phyloP scores from a whole-genome alignment of 2,797 vertebrate genomes.

The Spinus pinus region DNA sequence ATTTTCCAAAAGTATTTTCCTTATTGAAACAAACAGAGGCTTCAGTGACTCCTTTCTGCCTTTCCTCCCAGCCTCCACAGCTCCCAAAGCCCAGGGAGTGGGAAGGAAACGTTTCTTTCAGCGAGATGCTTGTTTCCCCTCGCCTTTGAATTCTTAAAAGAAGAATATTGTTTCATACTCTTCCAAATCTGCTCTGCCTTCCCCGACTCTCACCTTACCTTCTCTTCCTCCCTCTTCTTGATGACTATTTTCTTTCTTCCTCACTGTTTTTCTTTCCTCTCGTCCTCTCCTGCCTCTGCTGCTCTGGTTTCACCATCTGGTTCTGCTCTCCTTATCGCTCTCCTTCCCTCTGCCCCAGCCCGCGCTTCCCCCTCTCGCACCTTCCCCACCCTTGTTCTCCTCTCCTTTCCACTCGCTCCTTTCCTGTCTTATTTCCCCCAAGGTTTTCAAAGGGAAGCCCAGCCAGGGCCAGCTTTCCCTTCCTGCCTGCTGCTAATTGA shows the following conservation, averaged over 20 bases:
- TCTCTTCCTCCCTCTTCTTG: conserved; percentile 37
- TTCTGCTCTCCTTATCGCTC: conserved; percentile 50
- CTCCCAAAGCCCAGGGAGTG: background rate
- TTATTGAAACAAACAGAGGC: background rate
- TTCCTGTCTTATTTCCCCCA: conserved; percentile 49
- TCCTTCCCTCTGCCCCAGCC: background rate
- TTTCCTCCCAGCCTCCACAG: background rate
- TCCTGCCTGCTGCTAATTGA: conserved; percentile 20
- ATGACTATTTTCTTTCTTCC: conserved; percentile 61
- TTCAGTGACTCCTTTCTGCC: background rate
- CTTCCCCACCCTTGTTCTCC: conserved; percentile 18
- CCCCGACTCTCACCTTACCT: conserved; percentile 48
- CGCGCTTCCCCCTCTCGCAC: background rate
- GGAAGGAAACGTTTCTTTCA: conserved; percentile 49
- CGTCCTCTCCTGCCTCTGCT: conserved; percentile 38
- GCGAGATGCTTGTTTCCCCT: conserved; percentile 11
- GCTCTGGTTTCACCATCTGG: conserved; percentile 67
- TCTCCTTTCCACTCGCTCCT: conserved; percentile 18
- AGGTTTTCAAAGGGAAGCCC: conserved; percentile 47
- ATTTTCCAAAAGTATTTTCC: background rate
- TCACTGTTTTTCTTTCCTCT: conserved; percentile 66
- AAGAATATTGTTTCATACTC: conserved; percentile 51
- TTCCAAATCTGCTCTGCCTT: conserved; percentile 29
- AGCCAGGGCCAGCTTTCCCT: background rate
- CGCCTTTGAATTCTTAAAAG: conserved; percentile 30